Percentiles rank a stretch among this genome's conserved stretches.
phyloP scores from a whole-genome alignment of 2,797 vertebrate genomes.

The Alca torda region DNA sequence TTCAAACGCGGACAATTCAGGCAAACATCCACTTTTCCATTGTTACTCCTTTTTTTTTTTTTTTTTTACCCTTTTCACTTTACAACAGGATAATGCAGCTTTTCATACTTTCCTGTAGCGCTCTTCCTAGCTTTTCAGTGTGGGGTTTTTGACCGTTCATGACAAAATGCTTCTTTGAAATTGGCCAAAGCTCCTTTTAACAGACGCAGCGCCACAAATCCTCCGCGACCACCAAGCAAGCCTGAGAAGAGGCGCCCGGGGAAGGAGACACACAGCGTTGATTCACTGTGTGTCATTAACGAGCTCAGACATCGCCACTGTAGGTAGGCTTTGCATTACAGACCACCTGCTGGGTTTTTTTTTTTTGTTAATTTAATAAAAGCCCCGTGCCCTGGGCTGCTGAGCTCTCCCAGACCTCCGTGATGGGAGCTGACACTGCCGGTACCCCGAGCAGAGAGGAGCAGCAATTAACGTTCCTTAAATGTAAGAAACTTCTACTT shows the following conservation, averaged over 20 bases:
- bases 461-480: not conserved
- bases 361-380: not conserved
- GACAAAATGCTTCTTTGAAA: slow-evolving; percentile 1
- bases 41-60: not conserved
- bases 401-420: not conserved
- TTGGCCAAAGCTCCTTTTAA: not conserved
- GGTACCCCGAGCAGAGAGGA: not conserved
- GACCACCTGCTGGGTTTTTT: not conserved
- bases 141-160: not conserved
- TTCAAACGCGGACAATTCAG: not conserved
- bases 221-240: not conserved
- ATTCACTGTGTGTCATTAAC: not conserved
- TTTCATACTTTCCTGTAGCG: not conserved
- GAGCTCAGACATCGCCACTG: slow-evolving; percentile 5
- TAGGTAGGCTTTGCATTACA: not conserved
- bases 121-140: not conserved
- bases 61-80: not conserved
- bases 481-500: not conserved
- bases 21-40: not conserved
- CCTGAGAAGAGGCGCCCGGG: not conserved
- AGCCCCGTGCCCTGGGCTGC: not conserved
- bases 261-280: not conserved
- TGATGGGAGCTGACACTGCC: not conserved
- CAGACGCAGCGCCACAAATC: not conserved
- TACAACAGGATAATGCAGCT: slow-evolving; percentile 6